Evolutionary conservation across 2,888 invertebrate genomes (phyloP).

Genomic region (Lycocerus yunnanus): DNA sequence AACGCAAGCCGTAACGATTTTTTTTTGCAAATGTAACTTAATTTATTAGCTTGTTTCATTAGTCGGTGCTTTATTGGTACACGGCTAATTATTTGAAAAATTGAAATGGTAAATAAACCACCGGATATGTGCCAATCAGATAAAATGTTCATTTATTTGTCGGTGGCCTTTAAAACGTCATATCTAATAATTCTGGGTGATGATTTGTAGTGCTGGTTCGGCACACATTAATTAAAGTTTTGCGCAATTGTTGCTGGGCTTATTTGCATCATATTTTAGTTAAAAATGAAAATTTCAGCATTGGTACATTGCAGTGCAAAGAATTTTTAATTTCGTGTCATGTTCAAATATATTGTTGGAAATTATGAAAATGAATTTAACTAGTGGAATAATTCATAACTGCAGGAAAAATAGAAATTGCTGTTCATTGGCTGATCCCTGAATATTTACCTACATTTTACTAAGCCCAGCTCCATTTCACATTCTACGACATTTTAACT

Average conservation of each 20-base stretch:
- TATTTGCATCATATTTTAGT: conserved; percentile 7
- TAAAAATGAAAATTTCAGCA: neutral
- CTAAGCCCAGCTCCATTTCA: conserved; percentile 33
- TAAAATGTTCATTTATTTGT: conserved; percentile 18
- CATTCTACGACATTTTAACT: conserved; percentile 38
- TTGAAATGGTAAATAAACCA: conserved; percentile 2
- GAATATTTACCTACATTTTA: conserved; percentile 18
- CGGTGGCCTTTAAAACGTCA: conserved; percentile 3
- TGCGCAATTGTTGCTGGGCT: neutral
- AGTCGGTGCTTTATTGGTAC: neutral
- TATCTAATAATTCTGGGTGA: conserved; percentile 7
- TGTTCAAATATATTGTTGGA: neutral
- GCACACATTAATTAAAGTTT: conserved; percentile 16
- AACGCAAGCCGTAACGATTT: neutral
- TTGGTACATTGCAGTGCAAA: neutral
- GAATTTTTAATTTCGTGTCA: neutral
- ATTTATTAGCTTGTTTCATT: neutral
- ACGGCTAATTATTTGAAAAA: neutral
- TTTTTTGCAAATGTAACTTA: neutral
- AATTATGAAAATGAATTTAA: neutral
- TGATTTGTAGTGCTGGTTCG: conserved; percentile 15
- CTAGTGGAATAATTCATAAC: neutral
- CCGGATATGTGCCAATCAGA: conserved; percentile 5
- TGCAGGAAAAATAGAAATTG: neutral
- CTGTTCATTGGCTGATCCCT: neutral